phyloP scores from a whole-genome alignment of 2,797 vertebrate genomes.

The Hapalemur alaotrensis region DNA sequence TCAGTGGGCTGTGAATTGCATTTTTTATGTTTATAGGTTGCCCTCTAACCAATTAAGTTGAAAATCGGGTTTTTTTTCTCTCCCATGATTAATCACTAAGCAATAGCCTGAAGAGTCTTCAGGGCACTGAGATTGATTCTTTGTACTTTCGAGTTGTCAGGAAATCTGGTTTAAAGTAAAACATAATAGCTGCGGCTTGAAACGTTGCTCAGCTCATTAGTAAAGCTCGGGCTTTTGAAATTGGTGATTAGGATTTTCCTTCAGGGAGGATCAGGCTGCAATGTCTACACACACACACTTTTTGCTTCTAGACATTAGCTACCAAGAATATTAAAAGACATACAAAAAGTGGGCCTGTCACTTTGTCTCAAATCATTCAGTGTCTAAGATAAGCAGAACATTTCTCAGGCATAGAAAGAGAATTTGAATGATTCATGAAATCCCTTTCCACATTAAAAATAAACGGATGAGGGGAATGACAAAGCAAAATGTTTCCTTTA shows the following conservation, averaged over 20 bases:
- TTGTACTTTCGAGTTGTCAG: conserved; percentile 71
- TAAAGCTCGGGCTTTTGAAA: conserved; percentile 69
- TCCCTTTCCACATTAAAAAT: conserved; percentile 54
- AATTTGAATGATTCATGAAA: conserved; percentile 59
- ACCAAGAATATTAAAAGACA: conserved; percentile 17
- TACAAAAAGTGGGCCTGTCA: conserved; percentile 40
- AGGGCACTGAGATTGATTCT: conserved; percentile 74
- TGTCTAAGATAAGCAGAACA: conserved; percentile 46
- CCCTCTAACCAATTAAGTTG: conserved; percentile 75
- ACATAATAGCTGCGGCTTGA: conserved; percentile 64
- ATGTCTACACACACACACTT: conserved; percentile 44
- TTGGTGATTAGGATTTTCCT: conserved; percentile 74
- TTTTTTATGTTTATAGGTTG: conserved; percentile 67
- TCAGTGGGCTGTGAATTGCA: conserved; percentile 51
- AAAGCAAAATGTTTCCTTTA: conserved; percentile 45
- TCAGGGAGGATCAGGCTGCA: conserved; percentile 59
- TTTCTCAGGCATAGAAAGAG: conserved; percentile 61
- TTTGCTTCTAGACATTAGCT: conserved; percentile 50
- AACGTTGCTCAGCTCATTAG: conserved; percentile 75
- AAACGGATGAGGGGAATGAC: background rate
- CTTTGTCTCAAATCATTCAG: conserved; percentile 59
- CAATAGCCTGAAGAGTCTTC: conserved; percentile 67
- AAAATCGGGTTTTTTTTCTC: conserved; percentile 55
- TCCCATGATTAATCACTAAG: conserved; percentile 65
- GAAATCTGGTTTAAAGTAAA: conserved; percentile 73